Base-by-base conservation (phyloP, 2,113 vertebrate species). In the Eleginops maclovinus region DNA sequence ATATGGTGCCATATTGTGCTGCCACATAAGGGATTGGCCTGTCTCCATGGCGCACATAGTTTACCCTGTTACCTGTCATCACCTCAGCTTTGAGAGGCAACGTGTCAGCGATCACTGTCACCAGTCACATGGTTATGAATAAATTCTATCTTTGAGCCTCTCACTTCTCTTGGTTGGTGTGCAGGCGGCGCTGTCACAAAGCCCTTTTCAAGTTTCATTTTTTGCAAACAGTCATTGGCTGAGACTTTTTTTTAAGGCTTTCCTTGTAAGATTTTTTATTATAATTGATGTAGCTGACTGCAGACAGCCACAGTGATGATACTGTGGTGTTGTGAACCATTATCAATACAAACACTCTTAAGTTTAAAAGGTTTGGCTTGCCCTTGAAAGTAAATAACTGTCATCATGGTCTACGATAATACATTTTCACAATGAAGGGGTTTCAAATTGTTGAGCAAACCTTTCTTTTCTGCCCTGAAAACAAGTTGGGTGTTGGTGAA, bases 61-160 rank as follows among this genome's bases (percentile, higher is more conserved):
- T 91, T 90, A 90, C 78, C 50, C 78, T 85, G 85, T 85, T 82
- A 89, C 83, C 87, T 90, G 92, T 90, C 92, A 89, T 75, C 69
- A 83, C 68, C 74, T 88, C 72, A 85, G 85, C 84, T 89, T 87
- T 89, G 60, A 87, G 77, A 87, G 60, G 72, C 69, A 83, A 36
- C 0, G 53, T 86, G 82, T 91, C 83, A 92, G 73, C 87, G 54
- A 66, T 89, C 89, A 83, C 83, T 89, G 86, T 90, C 87, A 88
- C n/a, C 5, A 88, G 72, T 89, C 73, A 81, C 83, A 81, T 46
- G 67, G 72, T 75, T 85, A 68, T 88, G 85, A 84, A 89, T 91
- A 89, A 66, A 91, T 88, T 83, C 47, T 21, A 46, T 26, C 68
- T 81, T 78, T 87, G 72, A 85, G 79, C 46, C 70, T 44, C 63